Conservation (phyloP, 2,888 invertebrate species). For the Pocota personata region DNA sequence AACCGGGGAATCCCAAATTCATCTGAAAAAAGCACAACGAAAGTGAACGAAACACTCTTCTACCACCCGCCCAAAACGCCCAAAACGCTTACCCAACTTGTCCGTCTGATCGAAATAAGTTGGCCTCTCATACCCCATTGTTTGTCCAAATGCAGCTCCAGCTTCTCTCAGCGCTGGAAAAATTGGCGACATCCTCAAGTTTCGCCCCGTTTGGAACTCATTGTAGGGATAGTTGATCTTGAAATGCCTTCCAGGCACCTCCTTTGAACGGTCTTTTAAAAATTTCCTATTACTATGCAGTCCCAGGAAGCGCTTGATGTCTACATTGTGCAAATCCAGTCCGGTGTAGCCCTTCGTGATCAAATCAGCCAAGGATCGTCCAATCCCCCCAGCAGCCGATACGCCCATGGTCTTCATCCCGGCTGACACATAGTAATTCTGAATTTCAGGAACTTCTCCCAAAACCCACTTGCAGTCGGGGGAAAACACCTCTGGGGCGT, state of each 20-base stretch:
- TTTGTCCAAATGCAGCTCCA: conserved; percentile 97
- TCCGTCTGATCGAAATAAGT: conserved; percentile 91
- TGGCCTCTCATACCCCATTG: conserved; percentile 98
- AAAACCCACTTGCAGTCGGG: conserved; percentile 98
- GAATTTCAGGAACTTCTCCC: conserved; percentile 96
- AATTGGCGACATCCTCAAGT: conserved; percentile 96
- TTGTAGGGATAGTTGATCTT: conserved; percentile 91
- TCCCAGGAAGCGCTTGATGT: conserved; percentile 94
- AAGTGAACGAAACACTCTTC: background rate
- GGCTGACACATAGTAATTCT: conserved; percentile 95
- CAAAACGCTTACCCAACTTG: conserved; percentile 81
- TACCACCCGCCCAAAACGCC: background rate
- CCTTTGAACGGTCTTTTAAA: conserved; percentile 93
- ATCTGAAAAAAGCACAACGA: conserved; percentile 76
- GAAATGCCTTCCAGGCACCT: conserved; percentile 95
- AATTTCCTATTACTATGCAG: conserved; percentile 98
- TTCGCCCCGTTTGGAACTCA: conserved; percentile 94
- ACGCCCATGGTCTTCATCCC: conserved; percentile 99
- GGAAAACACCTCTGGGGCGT: conserved; percentile 97
- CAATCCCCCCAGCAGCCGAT: conserved; percentile 97
- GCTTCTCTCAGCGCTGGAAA: conserved; percentile 95
- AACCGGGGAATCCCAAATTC: conserved; percentile 80
- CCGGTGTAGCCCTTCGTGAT: conserved; percentile 92
- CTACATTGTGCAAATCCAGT: conserved; percentile 93
- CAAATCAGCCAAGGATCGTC: conserved; percentile 93